A percentile compares a stretch with the other conserved stretches of the same genome.
phyloP scores from a whole-genome alignment of 2,888 invertebrate species.

The Drosophila parthenogenetica region DNA sequence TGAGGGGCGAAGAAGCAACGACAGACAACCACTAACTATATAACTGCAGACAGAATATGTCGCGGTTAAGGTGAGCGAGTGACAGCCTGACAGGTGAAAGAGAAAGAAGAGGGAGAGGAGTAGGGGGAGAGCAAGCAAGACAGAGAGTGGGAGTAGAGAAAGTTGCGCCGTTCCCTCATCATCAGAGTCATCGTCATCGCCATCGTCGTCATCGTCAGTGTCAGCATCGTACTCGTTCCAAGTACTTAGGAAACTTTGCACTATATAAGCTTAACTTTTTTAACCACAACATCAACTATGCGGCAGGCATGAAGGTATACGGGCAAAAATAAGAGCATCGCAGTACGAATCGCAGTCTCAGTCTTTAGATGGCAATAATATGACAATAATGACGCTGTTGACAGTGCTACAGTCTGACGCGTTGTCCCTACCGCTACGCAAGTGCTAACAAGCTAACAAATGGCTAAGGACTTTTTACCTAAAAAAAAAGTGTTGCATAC shows the following conservation, averaged over 20 bases:
- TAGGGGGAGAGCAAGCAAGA: not conserved
- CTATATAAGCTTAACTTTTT: conserved; percentile 69
- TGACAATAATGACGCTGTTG: conserved; percentile 73
- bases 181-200: conserved; percentile 10
- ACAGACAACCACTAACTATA: conserved; percentile 63
- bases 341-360: conserved; percentile 13
- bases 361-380: conserved; percentile 59
- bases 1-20: not conserved
- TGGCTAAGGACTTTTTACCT: not conserved
- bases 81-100: conserved; percentile 65
- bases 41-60: conserved; percentile 70
- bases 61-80: conserved; percentile 73
- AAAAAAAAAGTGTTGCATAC: conserved; percentile 48
- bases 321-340: not conserved
- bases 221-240: conserved; percentile 52
- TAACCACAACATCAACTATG: conserved; percentile 30
- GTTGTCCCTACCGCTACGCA: conserved; percentile 1
- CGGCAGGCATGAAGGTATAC: too few species aligned
- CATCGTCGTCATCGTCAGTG: conserved; percentile 42
- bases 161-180: conserved; percentile 13
- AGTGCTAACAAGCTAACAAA: conserved; percentile 14
- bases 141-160: not conserved
- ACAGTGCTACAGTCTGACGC: conserved; percentile 53
- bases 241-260: conserved; percentile 73
- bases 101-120: not conserved